Percentiles rank a stretch among this genome's conserved stretches.
Conservation (phyloP, 2,888 invertebrate species). For the Luperina nickerlii region DNA sequence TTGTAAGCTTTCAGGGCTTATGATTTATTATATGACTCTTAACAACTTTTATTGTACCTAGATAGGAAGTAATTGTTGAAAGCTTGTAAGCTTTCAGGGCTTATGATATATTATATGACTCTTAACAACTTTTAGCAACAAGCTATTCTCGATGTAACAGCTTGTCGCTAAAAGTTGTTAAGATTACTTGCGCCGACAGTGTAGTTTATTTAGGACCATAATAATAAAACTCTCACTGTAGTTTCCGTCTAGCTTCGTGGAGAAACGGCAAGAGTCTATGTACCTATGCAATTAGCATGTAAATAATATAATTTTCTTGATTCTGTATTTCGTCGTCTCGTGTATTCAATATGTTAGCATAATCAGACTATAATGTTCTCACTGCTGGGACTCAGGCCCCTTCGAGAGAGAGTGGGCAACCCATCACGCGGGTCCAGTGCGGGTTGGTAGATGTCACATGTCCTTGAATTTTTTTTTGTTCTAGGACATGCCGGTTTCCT, state of each 20-base stretch:
- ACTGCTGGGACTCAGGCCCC: no score
- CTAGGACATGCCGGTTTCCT: no score
- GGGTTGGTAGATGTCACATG: no score
- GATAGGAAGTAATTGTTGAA: conserved; percentile 8
- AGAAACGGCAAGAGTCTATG: background rate
- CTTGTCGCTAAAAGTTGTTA: no score
- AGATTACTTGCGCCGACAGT: background rate
- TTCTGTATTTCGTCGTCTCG: background rate
- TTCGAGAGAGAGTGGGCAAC: no score
- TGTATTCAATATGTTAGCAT: background rate
- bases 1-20: conserved; percentile 13
- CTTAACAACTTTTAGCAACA: background rate
- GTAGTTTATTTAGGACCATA: background rate
- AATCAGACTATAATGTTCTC: no score
- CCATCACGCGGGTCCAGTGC: no score
- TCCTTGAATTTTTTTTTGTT: no score
- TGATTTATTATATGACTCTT: no score
- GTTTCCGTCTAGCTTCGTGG: background rate
- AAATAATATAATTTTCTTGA: background rate
- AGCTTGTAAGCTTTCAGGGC: conserved; percentile 15
- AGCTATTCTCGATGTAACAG: no score
- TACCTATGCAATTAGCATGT: background rate
- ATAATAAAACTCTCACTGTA: background rate
- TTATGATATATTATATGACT: background rate
- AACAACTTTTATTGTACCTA: background rate